Evolutionary conservation across 2,113 vertebrate genomes (phyloP).

Genomic region (Oxygymnocypris stewartii): DNA sequence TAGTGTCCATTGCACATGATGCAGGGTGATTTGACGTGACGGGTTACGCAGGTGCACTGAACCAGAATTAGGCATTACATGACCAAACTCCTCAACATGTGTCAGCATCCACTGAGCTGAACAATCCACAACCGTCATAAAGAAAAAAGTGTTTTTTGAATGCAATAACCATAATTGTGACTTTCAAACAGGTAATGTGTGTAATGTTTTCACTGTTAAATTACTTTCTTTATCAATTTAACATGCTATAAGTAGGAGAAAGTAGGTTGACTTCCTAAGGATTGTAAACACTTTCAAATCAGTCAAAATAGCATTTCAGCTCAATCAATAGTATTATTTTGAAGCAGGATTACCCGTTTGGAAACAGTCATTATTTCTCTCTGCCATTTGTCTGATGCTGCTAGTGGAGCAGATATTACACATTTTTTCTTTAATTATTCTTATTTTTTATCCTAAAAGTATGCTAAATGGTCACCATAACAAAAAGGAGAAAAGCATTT

Average conservation of each 20-base stretch:
- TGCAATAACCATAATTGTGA: neutral
- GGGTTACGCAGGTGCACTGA: neutral
- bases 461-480: too few species aligned
- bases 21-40: neutral
- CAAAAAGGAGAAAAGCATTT: too few species aligned
- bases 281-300: neutral
- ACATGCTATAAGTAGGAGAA: neutral
- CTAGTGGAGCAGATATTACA: neutral
- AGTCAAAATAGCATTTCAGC: neutral
- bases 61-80: neutral
- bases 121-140: neutral
- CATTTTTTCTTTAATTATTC: neutral
- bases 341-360: neutral
- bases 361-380: neutral
- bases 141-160: neutral
- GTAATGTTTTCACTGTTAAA: neutral
- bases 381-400: neutral
- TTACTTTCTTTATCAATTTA: neutral
- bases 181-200: too few species aligned
- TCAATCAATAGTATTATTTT: neutral
- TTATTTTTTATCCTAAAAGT: neutral
- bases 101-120: neutral
- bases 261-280: neutral
- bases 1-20: neutral
- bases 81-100: neutral